Evolutionary conservation across 2,888 invertebrate genomes (phyloP).

Genomic region (Strigamia crassipes): DNA sequence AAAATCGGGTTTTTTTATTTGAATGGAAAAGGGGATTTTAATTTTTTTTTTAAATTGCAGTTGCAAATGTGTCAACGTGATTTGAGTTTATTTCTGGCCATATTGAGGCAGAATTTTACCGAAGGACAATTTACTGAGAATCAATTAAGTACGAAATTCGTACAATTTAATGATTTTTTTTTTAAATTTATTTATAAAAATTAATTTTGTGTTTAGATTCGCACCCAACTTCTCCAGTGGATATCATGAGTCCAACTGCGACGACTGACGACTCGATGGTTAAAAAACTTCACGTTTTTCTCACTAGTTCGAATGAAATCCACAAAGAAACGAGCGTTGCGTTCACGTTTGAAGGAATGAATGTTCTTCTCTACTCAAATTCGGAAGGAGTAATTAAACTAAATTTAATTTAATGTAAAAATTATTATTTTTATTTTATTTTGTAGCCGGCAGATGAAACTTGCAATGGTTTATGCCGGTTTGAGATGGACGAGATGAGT

Average conservation of each 20-base stretch:
- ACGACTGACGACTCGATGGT: constrained; percentile 58
- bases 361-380: constrained; percentile 72
- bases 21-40: background rate
- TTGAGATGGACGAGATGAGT: constrained; percentile 71
- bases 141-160: constrained; percentile 50
- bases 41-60: constrained; percentile 53
- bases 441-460: constrained; percentile 53
- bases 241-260: constrained; percentile 50
- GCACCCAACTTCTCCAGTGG: constrained; percentile 50
- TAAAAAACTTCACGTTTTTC: constrained; percentile 73
- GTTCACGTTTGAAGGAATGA: constrained; percentile 72
- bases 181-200: background rate
- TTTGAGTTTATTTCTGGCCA: constrained; percentile 71
- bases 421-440: background rate
- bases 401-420: background rate
- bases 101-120: constrained; percentile 73
- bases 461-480: constrained; percentile 71
- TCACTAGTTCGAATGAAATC: constrained; percentile 70
- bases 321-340: constrained; percentile 66
- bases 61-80: constrained; percentile 77
- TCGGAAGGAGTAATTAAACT: constrained; percentile 70
- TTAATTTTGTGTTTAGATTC: background rate
- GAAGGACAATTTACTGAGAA: constrained; percentile 52
- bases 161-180: background rate
- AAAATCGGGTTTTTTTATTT: background rate